A percentile compares a stretch with the other conserved stretches of the same genome.
Conservation (phyloP, 2,113 vertebrate species). For the Thalassoma bifasciatum region DNA sequence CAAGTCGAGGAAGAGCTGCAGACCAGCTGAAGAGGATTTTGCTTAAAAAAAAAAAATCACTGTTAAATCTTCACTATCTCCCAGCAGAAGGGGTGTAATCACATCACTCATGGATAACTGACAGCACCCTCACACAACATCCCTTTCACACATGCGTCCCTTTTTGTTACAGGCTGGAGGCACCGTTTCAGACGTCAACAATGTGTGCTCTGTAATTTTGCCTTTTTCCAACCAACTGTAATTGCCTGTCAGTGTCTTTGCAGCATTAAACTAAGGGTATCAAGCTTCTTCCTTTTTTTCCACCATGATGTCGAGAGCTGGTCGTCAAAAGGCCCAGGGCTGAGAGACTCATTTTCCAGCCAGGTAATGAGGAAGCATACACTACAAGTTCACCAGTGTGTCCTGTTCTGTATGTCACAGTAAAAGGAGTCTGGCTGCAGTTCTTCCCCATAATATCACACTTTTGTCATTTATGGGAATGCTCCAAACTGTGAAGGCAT, state of each 20-base stretch:
- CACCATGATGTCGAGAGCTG: neutral
- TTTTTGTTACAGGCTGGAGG: slow-evolving; percentile 41
- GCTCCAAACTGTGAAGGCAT: neutral
- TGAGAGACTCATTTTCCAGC: slow-evolving; percentile 33
- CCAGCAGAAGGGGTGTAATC: slow-evolving; percentile 55
- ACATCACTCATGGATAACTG: slow-evolving; percentile 70
- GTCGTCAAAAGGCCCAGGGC: neutral
- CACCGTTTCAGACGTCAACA: slow-evolving; percentile 38
- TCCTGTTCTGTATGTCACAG: neutral
- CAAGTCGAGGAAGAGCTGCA: slow-evolving; percentile 36
- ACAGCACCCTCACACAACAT: slow-evolving; percentile 62
- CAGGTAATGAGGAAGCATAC: slow-evolving; percentile 16
- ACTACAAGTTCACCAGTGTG: neutral
- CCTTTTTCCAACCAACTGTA: slow-evolving; percentile 52
- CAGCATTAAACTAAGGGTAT: slow-evolving; percentile 47
- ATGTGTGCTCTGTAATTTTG: slow-evolving; percentile 65
- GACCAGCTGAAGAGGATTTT: slow-evolving; percentile 29
- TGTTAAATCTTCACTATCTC: slow-evolving; percentile 46
- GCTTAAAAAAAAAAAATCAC: neutral
- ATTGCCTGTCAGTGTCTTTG: slow-evolving; percentile 64
- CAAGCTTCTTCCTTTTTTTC: slow-evolving; percentile 27
- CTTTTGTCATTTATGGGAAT: neutral
- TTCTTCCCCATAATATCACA: neutral
- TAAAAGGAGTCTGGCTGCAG: neutral
- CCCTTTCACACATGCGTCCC: slow-evolving; percentile 36